Evolutionary conservation across 2,888 invertebrate genomes (phyloP).

Genomic region (Trypoxylon attenuatum): DNA sequence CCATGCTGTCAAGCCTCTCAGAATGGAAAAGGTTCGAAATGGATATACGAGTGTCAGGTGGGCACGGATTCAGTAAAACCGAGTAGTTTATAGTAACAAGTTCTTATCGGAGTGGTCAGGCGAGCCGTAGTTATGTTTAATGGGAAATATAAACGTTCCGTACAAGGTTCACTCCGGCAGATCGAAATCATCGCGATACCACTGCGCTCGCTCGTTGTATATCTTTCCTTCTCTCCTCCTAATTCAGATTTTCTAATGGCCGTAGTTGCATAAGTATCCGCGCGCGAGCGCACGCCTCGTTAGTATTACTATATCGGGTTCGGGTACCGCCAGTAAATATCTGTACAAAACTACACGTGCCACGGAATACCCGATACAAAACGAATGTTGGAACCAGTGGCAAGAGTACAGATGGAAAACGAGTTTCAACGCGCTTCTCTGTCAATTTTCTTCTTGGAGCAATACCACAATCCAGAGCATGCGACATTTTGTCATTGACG

Average conservation of each 20-base stretch:
- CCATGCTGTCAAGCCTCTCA: constrained; percentile 17
- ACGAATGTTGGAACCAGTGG: too few species aligned
- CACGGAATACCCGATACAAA: too few species aligned
- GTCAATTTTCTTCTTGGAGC: too few species aligned
- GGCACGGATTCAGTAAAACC: constrained; percentile 35
- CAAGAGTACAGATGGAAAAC: too few species aligned
- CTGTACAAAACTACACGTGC: not conserved
- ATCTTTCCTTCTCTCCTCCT: constrained; percentile 1
- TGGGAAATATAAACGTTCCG: constrained; percentile 30
- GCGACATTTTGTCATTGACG: too few species aligned
- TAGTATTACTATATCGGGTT: constrained; percentile 11
- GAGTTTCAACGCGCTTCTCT: too few species aligned
- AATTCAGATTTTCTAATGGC: constrained; percentile 6
- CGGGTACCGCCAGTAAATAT: constrained; percentile 3
- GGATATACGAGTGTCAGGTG: constrained; percentile 23
- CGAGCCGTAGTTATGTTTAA: constrained; percentile 35
- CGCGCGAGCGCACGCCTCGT: constrained; percentile 1
- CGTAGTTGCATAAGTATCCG: constrained; percentile 1
- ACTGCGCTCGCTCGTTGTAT: not conserved
- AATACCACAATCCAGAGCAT: too few species aligned
- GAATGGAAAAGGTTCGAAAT: constrained; percentile 25
- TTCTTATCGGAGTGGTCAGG: constrained; percentile 30
- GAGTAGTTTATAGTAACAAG: constrained; percentile 34
- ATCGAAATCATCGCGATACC: constrained; percentile 16
- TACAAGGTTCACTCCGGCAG: constrained; percentile 15